phyloP scores from a whole-genome alignment of 2,888 invertebrate genomes.

The Drosophila pegasa region DNA sequence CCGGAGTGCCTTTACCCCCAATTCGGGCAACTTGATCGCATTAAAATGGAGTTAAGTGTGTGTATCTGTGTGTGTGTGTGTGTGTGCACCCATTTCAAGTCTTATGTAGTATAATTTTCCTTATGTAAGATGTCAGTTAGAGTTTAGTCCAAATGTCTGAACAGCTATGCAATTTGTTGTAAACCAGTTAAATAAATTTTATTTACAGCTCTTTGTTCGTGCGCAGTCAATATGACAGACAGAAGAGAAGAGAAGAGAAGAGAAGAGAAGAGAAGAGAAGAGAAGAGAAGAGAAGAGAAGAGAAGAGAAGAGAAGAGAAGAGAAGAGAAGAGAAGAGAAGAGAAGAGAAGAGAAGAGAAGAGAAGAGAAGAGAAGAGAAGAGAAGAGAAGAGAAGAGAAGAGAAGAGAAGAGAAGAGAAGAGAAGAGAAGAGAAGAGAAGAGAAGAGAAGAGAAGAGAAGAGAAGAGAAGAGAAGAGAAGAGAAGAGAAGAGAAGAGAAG shows the following conservation, averaged over 20 bases:
- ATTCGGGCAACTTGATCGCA: constrained; percentile 32
- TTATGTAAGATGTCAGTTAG: constrained; percentile 73
- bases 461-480: not conserved
- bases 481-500: not conserved
- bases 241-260: constrained; percentile 1
- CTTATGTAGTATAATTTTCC: constrained; percentile 52
- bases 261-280: not conserved
- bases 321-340: not conserved
- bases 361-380: too few species aligned
- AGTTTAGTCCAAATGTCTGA: constrained; percentile 56
- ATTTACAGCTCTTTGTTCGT: constrained; percentile 67
- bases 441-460: not conserved
- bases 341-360: not conserved
- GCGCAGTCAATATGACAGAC: constrained; percentile 73
- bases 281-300: not conserved
- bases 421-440: too few species aligned
- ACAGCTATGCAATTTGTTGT: constrained; percentile 71
- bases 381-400: too few species aligned
- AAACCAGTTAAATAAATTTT: constrained; percentile 62
- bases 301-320: not conserved
- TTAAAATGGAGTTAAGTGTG: constrained; percentile 46
- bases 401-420: not conserved
- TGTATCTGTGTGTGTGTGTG: constrained; percentile 18
- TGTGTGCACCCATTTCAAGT: constrained; percentile 26
- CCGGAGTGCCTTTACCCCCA: constrained; percentile 9